Percentiles rank a stretch among this genome's conserved stretches.
Evolutionary conservation across 2,797 vertebrate species (phyloP).

Genomic region (Peromyscus melanophrys): DNA sequence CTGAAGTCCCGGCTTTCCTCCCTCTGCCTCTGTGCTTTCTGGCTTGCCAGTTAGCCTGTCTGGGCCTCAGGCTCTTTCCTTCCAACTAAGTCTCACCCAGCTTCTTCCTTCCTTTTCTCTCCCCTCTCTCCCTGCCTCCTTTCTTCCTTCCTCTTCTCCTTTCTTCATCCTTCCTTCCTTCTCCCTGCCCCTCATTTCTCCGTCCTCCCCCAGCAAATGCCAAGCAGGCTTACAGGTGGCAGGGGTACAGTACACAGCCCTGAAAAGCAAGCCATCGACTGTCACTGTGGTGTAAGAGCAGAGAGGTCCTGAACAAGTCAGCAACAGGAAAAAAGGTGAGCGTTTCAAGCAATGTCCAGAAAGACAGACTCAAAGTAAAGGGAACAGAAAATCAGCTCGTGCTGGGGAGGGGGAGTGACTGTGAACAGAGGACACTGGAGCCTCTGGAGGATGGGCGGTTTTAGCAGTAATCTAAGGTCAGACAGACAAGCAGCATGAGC

Average conservation of each 20-base stretch:
- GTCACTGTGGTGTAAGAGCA: neutral
- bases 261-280: neutral
- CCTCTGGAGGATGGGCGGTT: neutral
- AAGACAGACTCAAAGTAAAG: neutral
- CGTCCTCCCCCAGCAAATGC: neutral
- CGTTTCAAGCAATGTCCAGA: neutral
- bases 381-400: neutral
- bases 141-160: neutral
- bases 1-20: neutral
- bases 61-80: neutral
- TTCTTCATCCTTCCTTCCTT: neutral
- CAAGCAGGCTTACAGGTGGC: neutral
- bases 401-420: neutral
- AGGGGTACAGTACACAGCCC: too few species aligned
- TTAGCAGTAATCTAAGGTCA: neutral
- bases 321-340: neutral
- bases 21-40: neutral
- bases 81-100: neutral
- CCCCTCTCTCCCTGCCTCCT: neutral
- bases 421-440: neutral
- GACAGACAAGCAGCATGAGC: neutral
- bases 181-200: neutral
- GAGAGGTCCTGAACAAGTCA: neutral
- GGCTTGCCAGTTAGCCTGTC: neutral
- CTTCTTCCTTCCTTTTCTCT: too few species aligned